Conservation (phyloP, 2,113 vertebrate genomes). For the Irena cyanogastra region DNA sequence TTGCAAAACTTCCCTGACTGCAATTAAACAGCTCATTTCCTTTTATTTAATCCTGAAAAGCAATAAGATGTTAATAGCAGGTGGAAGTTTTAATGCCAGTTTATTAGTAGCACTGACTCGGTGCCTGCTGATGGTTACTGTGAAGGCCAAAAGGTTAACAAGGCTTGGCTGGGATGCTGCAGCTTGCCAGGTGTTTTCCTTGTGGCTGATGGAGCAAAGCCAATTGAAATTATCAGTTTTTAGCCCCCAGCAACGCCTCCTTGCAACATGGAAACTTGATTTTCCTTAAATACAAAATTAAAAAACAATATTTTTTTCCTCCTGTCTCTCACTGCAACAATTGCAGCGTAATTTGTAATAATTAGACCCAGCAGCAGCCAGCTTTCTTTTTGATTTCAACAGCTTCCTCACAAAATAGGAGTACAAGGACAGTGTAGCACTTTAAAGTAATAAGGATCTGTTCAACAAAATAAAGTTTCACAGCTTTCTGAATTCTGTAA, state of each 20-base stretch:
- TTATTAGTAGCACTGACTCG: slow-evolving; percentile 63
- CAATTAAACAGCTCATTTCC: slow-evolving; percentile 70
- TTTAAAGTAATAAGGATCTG: slow-evolving; percentile 27
- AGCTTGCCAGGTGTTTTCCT: slow-evolving; percentile 72
- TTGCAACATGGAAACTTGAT: background rate
- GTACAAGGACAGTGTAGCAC: background rate
- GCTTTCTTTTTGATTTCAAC: slow-evolving; percentile 6
- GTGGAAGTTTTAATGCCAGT: slow-evolving; percentile 62
- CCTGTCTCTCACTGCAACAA: background rate
- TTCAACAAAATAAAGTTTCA: slow-evolving; percentile 10
- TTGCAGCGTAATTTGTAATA: slow-evolving; percentile 32
- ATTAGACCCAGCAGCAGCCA: slow-evolving; percentile 26
- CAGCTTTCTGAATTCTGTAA: background rate
- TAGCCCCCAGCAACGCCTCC: slow-evolving; percentile 17
- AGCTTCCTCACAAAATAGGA: background rate
- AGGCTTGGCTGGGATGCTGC: slow-evolving; percentile 61
- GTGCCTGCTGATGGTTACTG: slow-evolving; percentile 64
- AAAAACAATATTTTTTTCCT: background rate
- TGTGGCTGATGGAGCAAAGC: slow-evolving; percentile 68
- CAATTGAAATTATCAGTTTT: slow-evolving; percentile 65
- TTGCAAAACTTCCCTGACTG: slow-evolving; percentile 18
- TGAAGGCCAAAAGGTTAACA: slow-evolving; percentile 75
- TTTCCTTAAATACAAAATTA: background rate
- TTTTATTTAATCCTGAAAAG: slow-evolving; percentile 62
- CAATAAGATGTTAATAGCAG: slow-evolving; percentile 62